Evolutionary conservation across 1,140 invertebrate species (phyloP), one percentile per base, ranked within the genome.

Genomic region (Polyergus mexicanus): DNA sequence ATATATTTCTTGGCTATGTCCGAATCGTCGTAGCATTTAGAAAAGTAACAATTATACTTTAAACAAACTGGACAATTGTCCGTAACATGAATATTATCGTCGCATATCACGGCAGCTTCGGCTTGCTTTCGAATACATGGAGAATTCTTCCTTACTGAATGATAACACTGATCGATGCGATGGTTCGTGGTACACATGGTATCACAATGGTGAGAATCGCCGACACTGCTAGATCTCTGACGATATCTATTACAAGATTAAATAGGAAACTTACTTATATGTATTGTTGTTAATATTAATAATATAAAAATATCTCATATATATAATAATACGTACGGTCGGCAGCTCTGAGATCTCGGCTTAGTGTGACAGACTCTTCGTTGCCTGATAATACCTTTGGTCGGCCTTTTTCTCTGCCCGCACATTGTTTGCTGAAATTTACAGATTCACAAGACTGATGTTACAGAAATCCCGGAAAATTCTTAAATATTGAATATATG

Each of bases 21-120:
- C 0, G 54, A 58, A n/a, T 38, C 65, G 8, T 69, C 65, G 22
- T 68, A 16, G 2, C 63, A 68, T 35, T 78, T 88, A 3, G 90
- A 88, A 87, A 95, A 95, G 35, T 94, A 94, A 85, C 91, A 93
- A 51, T 92, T 91, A 58, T 95, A 95, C 62, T 92, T 94, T 0
- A 89, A 92, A 69, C 94, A 95, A 76, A 95, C 92, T 6, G 92
- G 90, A 72, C 94, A 95, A 47, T 89, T 92, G 10, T 94, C 91
- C 47, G 91, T 90, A 13, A 91, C 71, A 32, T 94, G 92, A 28
- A 74, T 86, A 41, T 87, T 87, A n/a, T 84, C 89, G 62, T 86
- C 90, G 78, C 32, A 7, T 54, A 41, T 25, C 13, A n/a, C 16
- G 35, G 51, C 56, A n/a, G 51, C 13, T 69, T 60, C 25, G 16